Base-by-base conservation (phyloP, 2,113 vertebrate genomes). In the Anseranas semipalmata region DNA sequence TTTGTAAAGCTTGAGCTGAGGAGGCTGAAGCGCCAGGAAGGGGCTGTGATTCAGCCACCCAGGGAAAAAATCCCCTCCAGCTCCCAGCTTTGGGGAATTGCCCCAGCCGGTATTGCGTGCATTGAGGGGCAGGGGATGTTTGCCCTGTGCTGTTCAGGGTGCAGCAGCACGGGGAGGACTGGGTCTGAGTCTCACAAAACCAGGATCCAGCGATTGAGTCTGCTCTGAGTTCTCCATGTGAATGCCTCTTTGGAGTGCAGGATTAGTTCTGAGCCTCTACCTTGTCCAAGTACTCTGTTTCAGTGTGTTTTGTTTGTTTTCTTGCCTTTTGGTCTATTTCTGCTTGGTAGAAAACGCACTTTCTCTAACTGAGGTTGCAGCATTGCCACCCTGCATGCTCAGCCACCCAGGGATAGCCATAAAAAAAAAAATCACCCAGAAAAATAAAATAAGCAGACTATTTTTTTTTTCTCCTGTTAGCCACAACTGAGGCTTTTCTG, bases 311-410 rank as follows among this genome's bases (percentile, higher is more conserved):
- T 10, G 37, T 21, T 71, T 24, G 13, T 39, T 95, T 89, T 52
- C 43, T 80, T 37, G 4, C 22, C 33, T 72, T 93, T 63, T 28
- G 4, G 37, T 39, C 52, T 16, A 25, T 66, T 96, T 35, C 53
- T 80, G 53, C 81, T 63, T 67, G 1, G 3, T 25, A 50, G 68
- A 89, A 87, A 80, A 37, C 30, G 37, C 35, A 1, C 63, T 81
- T 87, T 94, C 74, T 66, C 55, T 24, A 48, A 50, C 78, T 3
- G 48, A 70, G 85, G 27, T 68, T 0, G 0, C 59, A 46, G 35
- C 3, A 0, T 22, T 72, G 67, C 41, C 48, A 5, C 33, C 37
- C 48, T 41, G 28, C 15, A 6, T 1, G 0, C 32, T 65, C 39
- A 73, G 48, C 66, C 56, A 9, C 6, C 15, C 7, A 3, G 56